phyloP scores from a whole-genome alignment of 2,113 vertebrate species.

The Motacilla tschutschensis region DNA sequence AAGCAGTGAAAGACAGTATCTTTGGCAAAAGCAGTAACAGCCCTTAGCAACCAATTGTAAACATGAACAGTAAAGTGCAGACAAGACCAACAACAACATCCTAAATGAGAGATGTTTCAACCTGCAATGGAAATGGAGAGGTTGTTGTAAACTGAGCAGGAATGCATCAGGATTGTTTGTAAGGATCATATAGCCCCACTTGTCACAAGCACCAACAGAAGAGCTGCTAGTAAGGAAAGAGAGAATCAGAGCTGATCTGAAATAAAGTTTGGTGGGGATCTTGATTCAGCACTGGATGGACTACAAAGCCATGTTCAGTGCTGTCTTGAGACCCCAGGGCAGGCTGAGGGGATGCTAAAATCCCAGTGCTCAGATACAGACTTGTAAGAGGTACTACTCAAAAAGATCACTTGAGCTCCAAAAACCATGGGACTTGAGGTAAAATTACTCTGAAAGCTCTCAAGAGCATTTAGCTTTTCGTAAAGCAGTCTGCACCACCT shows the following conservation, averaged over 20 bases:
- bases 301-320: background rate
- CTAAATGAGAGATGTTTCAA: slow-evolving; percentile 5
- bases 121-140: background rate
- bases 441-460: background rate
- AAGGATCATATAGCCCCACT: background rate
- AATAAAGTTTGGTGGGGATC: background rate
- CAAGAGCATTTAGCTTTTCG: background rate
- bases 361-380: background rate
- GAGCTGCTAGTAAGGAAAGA: background rate
- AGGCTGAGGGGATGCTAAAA: background rate
- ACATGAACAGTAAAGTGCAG: slow-evolving; percentile 17
- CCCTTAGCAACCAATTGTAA: slow-evolving; percentile 27
- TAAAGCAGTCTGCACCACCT: background rate
- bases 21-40: background rate
- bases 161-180: background rate
- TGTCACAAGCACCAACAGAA: background rate
- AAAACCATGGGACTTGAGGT: background rate
- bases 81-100: background rate
- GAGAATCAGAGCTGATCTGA: background rate
- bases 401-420: background rate
- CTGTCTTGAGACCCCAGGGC: background rate
- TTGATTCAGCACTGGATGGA: background rate
- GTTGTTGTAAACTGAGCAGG: background rate
- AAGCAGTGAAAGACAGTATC: background rate
- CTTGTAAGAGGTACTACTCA: background rate